Evolutionary conservation across 2,888 invertebrate species (phyloP), one percentile per base, ranked within the genome.

Genomic region (Ligdia adustata): DNA sequence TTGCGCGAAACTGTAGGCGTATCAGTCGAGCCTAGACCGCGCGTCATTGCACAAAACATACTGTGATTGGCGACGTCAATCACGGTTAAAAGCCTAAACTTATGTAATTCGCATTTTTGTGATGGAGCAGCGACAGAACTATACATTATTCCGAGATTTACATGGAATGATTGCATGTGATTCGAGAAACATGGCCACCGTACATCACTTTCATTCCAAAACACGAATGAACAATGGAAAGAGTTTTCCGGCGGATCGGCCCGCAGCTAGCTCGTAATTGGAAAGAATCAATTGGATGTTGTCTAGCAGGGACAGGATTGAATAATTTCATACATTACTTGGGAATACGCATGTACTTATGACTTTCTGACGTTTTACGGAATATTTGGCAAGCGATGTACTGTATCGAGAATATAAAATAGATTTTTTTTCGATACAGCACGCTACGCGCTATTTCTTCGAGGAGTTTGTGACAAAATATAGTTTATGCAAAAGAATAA

Each of bases 361-460:
- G 85, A 86, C 88, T 89, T 89, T 88, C 89, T 89, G 89, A 90
- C 89, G 88, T 90, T 89, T 88, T 88, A 89, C 85, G 85, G 88
- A 88, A 82, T 88, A 89, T 89, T 90, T 90, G 89, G 89, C 89
- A 90, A 86, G 84, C 84, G 77, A 83, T 84, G 78, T 79, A 85
- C 81, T 82, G 76, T 80, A 80, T 76, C 75, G 78, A 77, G 75
- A 81, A 78, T 75, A 80, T 75, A 75, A 73, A 76, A 72, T 70
- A 74, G 69, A 78, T 74, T 71, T 75, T n/a, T n/a, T 72, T 74
- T 72, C 76, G 70, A 78, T 75, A 71, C 71, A 77, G 74, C 74
- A 73, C 75, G 78, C 74, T 79, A 67, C 60, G 72, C 69, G 73
- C 73, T 70, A 76, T 73, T 75, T 67, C 55, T 61, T 66, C 54